A percentile compares a stretch with the other conserved stretches of the same genome.
These are phyloP conservation scores for Anthopleura sola DNA, from an alignment of 64 coral and sea anemone genomes.

Conservation along the genomic window DNA sequence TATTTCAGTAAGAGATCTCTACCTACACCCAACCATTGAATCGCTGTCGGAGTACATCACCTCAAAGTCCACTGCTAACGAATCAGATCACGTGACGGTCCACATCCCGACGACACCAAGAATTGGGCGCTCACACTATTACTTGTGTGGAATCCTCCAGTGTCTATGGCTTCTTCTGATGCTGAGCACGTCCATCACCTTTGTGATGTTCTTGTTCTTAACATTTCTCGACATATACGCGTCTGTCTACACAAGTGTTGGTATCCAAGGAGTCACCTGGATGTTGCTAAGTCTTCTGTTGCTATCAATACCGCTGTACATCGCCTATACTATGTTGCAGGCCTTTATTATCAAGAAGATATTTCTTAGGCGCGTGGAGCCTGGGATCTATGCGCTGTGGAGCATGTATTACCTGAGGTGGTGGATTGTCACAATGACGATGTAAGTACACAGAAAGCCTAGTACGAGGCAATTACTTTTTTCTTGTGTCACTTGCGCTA, in stretches of 20 bases:
- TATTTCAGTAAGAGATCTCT: background rate
- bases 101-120: background rate
- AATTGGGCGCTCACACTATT: background rate
- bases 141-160: background rate
- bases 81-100: background rate
- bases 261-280: background rate
- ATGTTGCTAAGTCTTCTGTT: background rate
- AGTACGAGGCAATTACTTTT: too few relatives aligned
- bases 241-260: background rate
- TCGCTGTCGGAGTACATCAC: background rate
- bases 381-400: slow-evolving; percentile 14
- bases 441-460: background rate
- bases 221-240: background rate
- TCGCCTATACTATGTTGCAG: background rate
- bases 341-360: slow-evolving; percentile 14
- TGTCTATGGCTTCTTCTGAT: background rate
- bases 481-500: too few relatives aligned
- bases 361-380: background rate
- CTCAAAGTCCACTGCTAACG: background rate
- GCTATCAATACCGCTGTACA: background rate
- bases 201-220: background rate
- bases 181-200: background rate
- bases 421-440: background rate
- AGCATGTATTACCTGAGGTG: slow-evolving; percentile 14
- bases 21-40: background rate